Conservation (phyloP, 2,797 vertebrate genomes). For the Pristis pectinata region DNA sequence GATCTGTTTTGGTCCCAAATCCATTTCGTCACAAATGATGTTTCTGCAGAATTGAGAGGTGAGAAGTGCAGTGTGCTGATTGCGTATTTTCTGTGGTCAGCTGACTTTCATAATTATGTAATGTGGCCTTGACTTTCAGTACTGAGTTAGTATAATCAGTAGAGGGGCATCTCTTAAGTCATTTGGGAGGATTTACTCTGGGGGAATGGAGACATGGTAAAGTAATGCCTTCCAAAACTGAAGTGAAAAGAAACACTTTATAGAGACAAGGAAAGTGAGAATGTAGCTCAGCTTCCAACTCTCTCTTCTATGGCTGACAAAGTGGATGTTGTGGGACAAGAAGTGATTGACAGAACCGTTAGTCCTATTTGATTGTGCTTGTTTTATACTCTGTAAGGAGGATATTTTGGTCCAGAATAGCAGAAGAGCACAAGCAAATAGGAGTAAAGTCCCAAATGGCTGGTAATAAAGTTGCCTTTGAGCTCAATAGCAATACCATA, state of each 20-base stretch:
- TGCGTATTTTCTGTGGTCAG: not conserved
- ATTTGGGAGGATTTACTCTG: not conserved
- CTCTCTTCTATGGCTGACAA: not conserved
- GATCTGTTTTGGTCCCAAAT: not conserved
- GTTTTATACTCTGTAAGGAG: not conserved
- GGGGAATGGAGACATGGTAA: not conserved
- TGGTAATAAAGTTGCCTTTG: not conserved
- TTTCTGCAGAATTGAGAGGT: not conserved
- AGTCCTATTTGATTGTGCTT: not conserved
- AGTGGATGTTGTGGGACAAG: not conserved
- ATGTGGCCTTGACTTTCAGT: not conserved
- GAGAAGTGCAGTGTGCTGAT: not conserved
- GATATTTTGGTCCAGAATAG: no score
- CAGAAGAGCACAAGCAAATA: not conserved
- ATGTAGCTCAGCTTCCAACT: not conserved
- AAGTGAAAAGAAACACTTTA: not conserved
- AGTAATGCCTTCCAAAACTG: not conserved
- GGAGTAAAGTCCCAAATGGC: not conserved
- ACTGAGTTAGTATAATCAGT: not conserved
- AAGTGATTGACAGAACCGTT: not conserved
- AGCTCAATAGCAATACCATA: not conserved
- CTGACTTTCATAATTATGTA: not conserved
- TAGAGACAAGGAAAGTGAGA: not conserved
- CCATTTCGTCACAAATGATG: not conserved
- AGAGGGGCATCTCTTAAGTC: not conserved